Conservation (phyloP, 1,140 invertebrate genomes). For the Diploscapter pachys region DNA sequence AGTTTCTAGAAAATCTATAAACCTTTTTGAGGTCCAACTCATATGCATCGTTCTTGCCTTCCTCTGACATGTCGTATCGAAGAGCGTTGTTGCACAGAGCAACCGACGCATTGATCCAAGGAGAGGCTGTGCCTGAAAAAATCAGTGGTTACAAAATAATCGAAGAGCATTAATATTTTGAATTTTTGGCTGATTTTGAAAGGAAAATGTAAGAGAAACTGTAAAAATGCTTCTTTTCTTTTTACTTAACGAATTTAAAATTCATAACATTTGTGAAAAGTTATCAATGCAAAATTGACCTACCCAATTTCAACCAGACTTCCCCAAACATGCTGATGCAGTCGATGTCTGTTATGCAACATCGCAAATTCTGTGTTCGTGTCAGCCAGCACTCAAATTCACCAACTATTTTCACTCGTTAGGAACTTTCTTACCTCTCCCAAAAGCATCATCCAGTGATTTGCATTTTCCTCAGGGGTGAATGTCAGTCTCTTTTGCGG, state of each 20-base stretch:
- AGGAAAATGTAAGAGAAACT: slow-evolving; percentile 3
- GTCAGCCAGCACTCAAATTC: slow-evolving; percentile 14
- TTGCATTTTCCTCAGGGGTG: background rate
- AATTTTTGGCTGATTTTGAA: background rate
- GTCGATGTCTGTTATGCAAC: background rate
- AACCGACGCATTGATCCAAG: background rate
- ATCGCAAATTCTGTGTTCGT: background rate
- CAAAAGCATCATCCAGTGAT: slow-evolving; percentile 1
- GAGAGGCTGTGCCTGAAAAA: background rate
- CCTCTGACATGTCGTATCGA: slow-evolving; percentile 9
- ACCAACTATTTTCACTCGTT: background rate
- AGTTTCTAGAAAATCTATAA: too few species aligned
- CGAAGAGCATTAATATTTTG: too few species aligned
- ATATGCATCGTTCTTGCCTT: background rate
- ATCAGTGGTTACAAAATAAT: too few species aligned
- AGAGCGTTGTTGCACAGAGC: slow-evolving; percentile 3
- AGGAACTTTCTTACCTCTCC: background rate
- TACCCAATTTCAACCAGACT: slow-evolving; percentile 4
- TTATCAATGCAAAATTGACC: background rate
- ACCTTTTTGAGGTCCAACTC: slow-evolving; percentile 21
- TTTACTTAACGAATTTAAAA: too few species aligned
- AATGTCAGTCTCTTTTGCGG: slow-evolving; percentile 1
- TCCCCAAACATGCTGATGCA: slow-evolving; percentile 2
- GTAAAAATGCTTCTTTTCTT: background rate
- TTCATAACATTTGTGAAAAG: too few species aligned